Evolutionary conservation across 2,797 vertebrate species (phyloP), one percentile per base, ranked within the genome.

Genomic region (Hylomyscus alleni): DNA sequence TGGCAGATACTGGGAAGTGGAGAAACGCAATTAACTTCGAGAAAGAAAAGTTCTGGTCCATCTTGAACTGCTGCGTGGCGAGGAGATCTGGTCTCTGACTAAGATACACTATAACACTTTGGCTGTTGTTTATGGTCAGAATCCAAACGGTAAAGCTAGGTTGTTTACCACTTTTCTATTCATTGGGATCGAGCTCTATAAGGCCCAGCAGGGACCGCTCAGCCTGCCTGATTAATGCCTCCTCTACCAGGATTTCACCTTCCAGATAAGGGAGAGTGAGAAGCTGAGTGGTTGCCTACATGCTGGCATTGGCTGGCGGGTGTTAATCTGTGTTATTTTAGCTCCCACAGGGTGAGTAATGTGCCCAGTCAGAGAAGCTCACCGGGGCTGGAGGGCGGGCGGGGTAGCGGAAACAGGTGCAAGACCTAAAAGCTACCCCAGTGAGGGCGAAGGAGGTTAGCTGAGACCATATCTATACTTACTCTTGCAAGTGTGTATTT

Each of bases 301-400:
- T n/a, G n/a, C 85, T 95, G 92, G 69, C 89, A 75, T 76, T 11
- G 3, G 44, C 34, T 52, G 44, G 9, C 40, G 10, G 56, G 83
- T 75, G 72, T 62, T 95, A 84, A 95, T 96, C 78, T 95, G 86
- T 13, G 12, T 89, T 96, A 94, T 97, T 44, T 97, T 94, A 96
- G 83, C 69, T 96, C 95, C 86, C 93, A 89, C 52, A 24, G 78
- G 92, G 86, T 97, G 92, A 94, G 62, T 92, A 95, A 96, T 89
- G n/a, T 73, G 54, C 73, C n/a, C 24, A 77, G 44, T 5, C 13
- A 58, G 84, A 86, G 84, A 80, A 37, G 56, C 92, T 94, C 82
- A 89, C 20, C 0, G 37, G 76, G 83, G 85, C 31, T 67, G 13
- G 12, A 15, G 13, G 1, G 26, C 29, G 26, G 65, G 22, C 2